Evolutionary conservation across 2,113 vertebrate genomes (phyloP).

Genomic region (Merops nubicus): DNA sequence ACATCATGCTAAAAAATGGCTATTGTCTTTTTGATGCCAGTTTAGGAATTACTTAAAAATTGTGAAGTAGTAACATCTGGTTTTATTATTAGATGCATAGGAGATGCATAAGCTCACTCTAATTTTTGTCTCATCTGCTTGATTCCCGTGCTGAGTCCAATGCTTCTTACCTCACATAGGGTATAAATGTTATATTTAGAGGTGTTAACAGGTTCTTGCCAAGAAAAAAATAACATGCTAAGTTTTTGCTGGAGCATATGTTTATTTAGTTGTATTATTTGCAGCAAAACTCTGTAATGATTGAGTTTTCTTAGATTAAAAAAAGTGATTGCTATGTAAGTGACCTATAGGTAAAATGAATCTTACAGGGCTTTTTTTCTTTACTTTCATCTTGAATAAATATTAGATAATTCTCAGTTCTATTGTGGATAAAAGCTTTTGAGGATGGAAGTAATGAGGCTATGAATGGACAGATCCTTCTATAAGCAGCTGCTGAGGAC

Average conservation of each 20-base stretch:
- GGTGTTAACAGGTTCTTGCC: neutral
- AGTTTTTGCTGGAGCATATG: neutral
- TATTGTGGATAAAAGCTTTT: neutral
- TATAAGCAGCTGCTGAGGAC: neutral
- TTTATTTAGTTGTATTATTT: neutral
- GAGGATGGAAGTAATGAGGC: neutral
- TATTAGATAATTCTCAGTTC: neutral
- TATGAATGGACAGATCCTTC: neutral
- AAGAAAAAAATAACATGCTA: neutral
- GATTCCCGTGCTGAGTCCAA: neutral
- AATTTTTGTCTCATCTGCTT: neutral
- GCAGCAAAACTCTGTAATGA: neutral
- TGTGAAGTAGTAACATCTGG: constrained; percentile 14
- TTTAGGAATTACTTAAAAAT: constrained; percentile 28
- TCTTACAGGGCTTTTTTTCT: neutral
- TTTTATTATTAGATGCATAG: neutral
- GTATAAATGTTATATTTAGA: neutral
- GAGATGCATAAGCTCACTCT: neutral
- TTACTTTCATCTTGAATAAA: neutral
- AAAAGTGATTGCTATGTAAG: neutral
- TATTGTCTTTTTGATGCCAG: constrained; percentile 30
- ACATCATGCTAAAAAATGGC: constrained; percentile 37
- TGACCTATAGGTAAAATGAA: neutral
- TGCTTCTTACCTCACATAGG: neutral
- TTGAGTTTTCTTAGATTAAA: neutral